Conservation (phyloP, 2,888 invertebrate species). For the Pedicia rivosa region DNA sequence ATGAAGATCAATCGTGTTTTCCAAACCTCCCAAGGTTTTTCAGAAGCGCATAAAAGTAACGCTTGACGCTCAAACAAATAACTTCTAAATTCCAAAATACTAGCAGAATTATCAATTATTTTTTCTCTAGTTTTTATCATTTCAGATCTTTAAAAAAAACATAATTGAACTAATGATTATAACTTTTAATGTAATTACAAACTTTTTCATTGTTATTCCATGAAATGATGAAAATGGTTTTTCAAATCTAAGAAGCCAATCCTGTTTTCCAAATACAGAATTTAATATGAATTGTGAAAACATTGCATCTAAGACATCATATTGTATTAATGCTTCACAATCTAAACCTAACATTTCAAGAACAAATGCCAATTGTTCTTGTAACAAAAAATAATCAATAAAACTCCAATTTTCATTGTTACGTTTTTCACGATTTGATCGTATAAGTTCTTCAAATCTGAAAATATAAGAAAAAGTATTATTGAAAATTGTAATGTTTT, state of each 20-base stretch:
- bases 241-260: conserved; percentile 72
- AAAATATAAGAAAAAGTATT: no score
- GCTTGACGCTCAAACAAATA: conserved; percentile 89
- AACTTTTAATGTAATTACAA: no score
- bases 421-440: conserved; percentile 76
- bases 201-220: conserved; percentile 51
- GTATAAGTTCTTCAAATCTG: conserved; percentile 80
- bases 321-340: conserved; percentile 90
- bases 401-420: conserved; percentile 90
- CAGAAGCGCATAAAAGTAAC: conserved; percentile 57
- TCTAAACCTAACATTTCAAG: conserved; percentile 85
- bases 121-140: conserved; percentile 18
- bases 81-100: conserved; percentile 78
- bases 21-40: conserved; percentile 66
- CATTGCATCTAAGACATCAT: conserved; percentile 91
- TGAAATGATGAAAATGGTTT: conserved; percentile 69
- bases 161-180: conserved; percentile 34
- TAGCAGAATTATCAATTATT: conserved; percentile 32
- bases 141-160: conserved; percentile 34
- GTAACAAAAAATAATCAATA: conserved; percentile 80
- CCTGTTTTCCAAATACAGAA: conserved; percentile 71
- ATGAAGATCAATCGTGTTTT: conserved; percentile 6
- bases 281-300: conserved; percentile 94
- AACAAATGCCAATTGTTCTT: conserved; percentile 92
- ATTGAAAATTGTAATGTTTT: no score